These are phyloP conservation scores for Oenanthe melanoleuca DNA, from an alignment of 2,113 vertebrate genomes.

Conservation along the genomic window DNA sequence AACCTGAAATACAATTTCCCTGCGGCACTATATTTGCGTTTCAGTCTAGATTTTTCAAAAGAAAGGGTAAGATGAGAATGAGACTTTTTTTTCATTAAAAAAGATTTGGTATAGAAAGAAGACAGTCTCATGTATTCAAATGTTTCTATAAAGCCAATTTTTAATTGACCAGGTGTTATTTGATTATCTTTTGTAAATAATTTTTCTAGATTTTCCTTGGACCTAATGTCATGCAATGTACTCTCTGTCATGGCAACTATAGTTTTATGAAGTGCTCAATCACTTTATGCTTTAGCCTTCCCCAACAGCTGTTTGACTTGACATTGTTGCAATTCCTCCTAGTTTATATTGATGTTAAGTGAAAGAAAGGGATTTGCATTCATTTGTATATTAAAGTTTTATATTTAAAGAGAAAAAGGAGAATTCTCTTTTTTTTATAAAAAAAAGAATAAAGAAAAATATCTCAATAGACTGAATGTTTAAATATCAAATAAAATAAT, in stretches of 20 bases:
- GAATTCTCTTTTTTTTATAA: background rate
- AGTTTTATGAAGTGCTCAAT: background rate
- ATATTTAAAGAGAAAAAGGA: background rate
- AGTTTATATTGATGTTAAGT: background rate
- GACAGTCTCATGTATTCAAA: background rate
- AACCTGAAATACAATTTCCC: background rate
- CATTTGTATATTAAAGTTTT: slow-evolving; percentile 3
- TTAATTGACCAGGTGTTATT: background rate
- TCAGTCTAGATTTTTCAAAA: background rate
- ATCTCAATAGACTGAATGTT: background rate
- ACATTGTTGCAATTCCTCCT: background rate
- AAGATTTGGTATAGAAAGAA: background rate
- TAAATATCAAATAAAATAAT: background rate
- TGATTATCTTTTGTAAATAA: slow-evolving; percentile 11
- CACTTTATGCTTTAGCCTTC: background rate
- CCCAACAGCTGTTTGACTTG: background rate
- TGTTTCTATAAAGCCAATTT: background rate
- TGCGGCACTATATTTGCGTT: background rate
- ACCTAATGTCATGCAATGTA: background rate
- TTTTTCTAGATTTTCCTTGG: slow-evolving; percentile 8
- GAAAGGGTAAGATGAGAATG: background rate
- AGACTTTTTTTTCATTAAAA: background rate
- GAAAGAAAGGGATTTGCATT: background rate
- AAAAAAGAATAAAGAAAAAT: background rate
- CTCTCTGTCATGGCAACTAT: background rate